phyloP scores from a whole-genome alignment of 2,797 vertebrate genomes.

The Geotrypetes seraphini region DNA sequence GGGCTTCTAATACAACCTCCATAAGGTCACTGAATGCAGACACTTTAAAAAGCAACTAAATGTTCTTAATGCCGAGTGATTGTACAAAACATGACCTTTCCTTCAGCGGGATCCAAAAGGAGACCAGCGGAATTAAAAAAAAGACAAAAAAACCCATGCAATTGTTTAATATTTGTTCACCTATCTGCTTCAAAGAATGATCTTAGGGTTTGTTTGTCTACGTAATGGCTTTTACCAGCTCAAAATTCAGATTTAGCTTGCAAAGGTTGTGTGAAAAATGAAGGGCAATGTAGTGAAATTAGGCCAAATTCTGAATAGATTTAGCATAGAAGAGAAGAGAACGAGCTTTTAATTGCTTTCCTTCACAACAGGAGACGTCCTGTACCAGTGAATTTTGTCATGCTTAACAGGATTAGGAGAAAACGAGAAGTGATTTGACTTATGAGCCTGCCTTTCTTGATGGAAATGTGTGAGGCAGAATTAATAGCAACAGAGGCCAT shows the following conservation, averaged over 20 bases:
- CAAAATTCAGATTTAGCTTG: constrained; percentile 21
- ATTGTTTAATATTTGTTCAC: background rate
- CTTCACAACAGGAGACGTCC: background rate
- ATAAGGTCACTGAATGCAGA: too few species aligned
- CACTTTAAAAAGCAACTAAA: too few species aligned
- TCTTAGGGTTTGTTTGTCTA: constrained; percentile 13
- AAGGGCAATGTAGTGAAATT: constrained; percentile 40
- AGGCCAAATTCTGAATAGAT: constrained; percentile 29
- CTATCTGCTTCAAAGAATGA: background rate
- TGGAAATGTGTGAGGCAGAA: background rate
- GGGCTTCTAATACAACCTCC: too few species aligned
- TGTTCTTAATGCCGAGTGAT: too few species aligned
- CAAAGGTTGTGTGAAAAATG: constrained; percentile 15
- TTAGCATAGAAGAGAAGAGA: constrained; percentile 15
- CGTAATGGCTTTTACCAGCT: constrained; percentile 21
- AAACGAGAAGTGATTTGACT: background rate
- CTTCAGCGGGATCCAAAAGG: too few species aligned
- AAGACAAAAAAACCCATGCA: too few species aligned
- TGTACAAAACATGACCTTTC: too few species aligned
- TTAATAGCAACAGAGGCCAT: background rate
- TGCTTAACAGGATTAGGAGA: constrained; percentile 2
- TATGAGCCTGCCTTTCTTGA: constrained; percentile 1
- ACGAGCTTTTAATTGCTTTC: constrained; percentile 26
- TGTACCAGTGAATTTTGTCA: constrained; percentile 4
- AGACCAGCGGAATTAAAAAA: too few species aligned